Evolutionary conservation across 2,113 vertebrate genomes (phyloP), one percentile per base, ranked within the genome.

Genomic region (Pterophyllum scalare): DNA sequence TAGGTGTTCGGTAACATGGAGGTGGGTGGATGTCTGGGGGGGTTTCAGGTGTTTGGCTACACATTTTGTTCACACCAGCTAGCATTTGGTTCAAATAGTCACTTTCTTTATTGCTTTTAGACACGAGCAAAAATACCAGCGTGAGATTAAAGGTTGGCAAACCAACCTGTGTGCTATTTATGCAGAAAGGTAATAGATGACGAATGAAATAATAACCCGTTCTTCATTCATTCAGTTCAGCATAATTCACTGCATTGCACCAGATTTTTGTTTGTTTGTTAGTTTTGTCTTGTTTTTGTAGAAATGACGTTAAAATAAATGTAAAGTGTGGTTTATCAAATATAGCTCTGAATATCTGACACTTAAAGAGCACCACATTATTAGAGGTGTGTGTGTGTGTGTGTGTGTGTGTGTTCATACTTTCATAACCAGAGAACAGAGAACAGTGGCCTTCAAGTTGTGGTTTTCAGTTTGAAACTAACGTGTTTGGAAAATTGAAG

Each of bases 1-100:
- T 83, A 52, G 54, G 89, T 89, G 89, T 94, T 85, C 17, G 76
- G 85, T 93, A 82, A 86, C 88, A 93, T 60, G 78, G 86, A 87
- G 80, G 77, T 26, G 83, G 46, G 57, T 40, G 54, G 19, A 49
- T 64, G 70, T 77, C 22, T 38, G 59, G 49, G 52, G 40, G 67
- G 49, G n/a, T 43, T 70, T 15, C 90, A 94, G 91, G 90, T 94
- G 89, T 90, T 59, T 62, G 80, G 52, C 72, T 75, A n/a, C 81
- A 86, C 65, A 76, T 80, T 82, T 75, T 61, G 58, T 72, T 90
- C 84, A 87, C 89, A 80, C 87, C 67, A 2, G 31, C 28, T 10
- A 40, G 77, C 89, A 80, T 87, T 84, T 87, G 82, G 78, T 62
- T 57, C 43, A n/a, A 22, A 46, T 54, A 19, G 7, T 24, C 7